Conservation (phyloP, 2,888 invertebrate genomes). For the Tetragonula carbonaria region DNA sequence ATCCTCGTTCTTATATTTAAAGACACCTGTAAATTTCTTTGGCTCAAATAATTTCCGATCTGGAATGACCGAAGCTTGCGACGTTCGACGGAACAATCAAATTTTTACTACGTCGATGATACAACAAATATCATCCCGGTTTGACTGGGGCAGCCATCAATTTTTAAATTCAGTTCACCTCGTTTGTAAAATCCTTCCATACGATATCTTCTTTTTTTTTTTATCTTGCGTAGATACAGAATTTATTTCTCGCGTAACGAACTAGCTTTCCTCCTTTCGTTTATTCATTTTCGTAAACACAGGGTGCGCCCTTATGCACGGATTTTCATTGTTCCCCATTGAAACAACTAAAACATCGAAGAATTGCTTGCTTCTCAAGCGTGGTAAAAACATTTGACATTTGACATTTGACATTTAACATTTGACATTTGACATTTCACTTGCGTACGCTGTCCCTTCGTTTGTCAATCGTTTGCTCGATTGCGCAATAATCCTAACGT, state of each 20-base stretch:
- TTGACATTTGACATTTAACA: background rate
- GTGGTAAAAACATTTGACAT: background rate
- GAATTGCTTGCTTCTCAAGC: background rate
- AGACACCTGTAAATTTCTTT: no score
- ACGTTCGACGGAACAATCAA: background rate
- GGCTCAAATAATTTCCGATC: background rate
- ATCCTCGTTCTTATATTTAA: background rate
- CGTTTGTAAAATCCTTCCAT: background rate
- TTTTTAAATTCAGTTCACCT: constrained; percentile 5
- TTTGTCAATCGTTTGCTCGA: background rate
- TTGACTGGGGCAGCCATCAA: constrained; percentile 1
- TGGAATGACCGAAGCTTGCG: background rate
- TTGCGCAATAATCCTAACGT: background rate
- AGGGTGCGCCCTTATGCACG: background rate
- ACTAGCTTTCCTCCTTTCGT: background rate
- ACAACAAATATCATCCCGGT: background rate
- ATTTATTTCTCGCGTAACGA: background rate
- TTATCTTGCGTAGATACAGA: no score
- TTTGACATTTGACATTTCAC: background rate
- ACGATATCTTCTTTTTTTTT: background rate
- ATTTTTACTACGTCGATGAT: background rate
- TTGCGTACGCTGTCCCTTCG: background rate
- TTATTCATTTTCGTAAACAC: background rate
- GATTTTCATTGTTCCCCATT: background rate
- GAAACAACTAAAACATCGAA: background rate